Evolutionary conservation across 2,888 invertebrate species (phyloP), one percentile per base, ranked within the genome.

Genomic region (Crossocerus cetratus): DNA sequence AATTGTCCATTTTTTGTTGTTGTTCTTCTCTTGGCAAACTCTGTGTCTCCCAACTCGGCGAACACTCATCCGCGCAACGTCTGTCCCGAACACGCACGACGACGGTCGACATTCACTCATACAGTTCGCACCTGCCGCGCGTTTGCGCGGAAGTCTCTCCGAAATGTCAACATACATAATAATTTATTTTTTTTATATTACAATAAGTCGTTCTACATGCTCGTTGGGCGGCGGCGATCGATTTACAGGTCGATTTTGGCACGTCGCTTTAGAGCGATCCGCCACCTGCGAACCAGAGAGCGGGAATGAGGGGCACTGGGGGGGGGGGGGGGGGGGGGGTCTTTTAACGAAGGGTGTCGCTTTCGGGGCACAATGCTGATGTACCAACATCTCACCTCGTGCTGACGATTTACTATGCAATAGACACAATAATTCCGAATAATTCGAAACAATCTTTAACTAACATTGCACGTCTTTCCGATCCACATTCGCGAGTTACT

Each of bases 171-270:
- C 82, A 76, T 82, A 82, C 69, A 77, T 80, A 82, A 82, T 82
- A 81, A 82, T 82, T 82, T 81, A 82, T 81, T 81, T 65, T 65
- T 66, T 67, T 81, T 82, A 79, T 81, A 81, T 83, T 82, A 82
- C 79, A 83, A 82, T 82, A 82, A 81, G 74, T 82, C 82, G 74
- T 77, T 78, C 76, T 82, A 78, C 78, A 80, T 80, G 76, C 69
- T 80, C 74, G 58, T 74, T 72, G 74, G 73, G 57, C 42, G n/a
- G 42, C 20, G 43, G 59, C 22, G 59, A 59, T 43, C 23, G 23
- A 54, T 49, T 49, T 4, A 16, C 49, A 49, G 49, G 14, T 74
- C 69, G 74, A 70, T 74, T 70, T 66, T 75, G 69, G 70, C 76
- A 76, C 70, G 74, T 71, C 74, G 16, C n/a, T 16, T 49, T 14